A percentile compares a stretch with the other conserved stretches of the same genome.
Conservation (phyloP, 2,888 invertebrate species). For the Melipona bicolor region DNA sequence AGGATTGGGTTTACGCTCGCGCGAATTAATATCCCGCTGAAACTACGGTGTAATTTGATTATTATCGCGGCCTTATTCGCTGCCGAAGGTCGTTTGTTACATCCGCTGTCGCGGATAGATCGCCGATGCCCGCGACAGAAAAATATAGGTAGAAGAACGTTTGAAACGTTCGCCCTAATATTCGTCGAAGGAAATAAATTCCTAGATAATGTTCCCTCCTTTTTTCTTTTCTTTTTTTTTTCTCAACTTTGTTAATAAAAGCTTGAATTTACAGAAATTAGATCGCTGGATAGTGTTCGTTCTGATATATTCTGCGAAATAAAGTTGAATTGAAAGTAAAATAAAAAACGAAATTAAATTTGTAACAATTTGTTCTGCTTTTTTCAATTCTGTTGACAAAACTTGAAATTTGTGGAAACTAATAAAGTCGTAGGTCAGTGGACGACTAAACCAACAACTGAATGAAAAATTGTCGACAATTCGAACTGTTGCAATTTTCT, state of each 20-base stretch:
- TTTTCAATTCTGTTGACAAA: too few relatives aligned
- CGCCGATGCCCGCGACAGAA: not conserved
- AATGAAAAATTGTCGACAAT: too few relatives aligned
- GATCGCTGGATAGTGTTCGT: not conserved
- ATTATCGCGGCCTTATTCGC: not conserved
- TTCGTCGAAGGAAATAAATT: not conserved
- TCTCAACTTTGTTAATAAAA: not conserved
- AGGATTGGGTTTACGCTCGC: not conserved
- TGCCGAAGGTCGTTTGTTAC: not conserved
- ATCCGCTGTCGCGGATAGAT: not conserved
- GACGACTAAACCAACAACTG: too few relatives aligned
- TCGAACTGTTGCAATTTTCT: too few relatives aligned
- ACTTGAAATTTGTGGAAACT: too few relatives aligned
- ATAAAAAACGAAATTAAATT: too few relatives aligned
- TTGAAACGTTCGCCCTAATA: not conserved
- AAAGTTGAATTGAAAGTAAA: too few relatives aligned
- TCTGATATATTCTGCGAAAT: too few relatives aligned
- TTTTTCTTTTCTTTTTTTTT: not conserved
- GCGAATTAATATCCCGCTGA: not conserved
- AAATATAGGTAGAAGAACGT: not conserved
- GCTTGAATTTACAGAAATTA: not conserved
- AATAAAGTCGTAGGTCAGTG: too few relatives aligned
- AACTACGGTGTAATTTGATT: not conserved
- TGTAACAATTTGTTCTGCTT: too few relatives aligned
- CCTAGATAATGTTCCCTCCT: not conserved